Base-by-base conservation (phyloP, 2,113 vertebrate species). In the Ploceus nigricollis region DNA sequence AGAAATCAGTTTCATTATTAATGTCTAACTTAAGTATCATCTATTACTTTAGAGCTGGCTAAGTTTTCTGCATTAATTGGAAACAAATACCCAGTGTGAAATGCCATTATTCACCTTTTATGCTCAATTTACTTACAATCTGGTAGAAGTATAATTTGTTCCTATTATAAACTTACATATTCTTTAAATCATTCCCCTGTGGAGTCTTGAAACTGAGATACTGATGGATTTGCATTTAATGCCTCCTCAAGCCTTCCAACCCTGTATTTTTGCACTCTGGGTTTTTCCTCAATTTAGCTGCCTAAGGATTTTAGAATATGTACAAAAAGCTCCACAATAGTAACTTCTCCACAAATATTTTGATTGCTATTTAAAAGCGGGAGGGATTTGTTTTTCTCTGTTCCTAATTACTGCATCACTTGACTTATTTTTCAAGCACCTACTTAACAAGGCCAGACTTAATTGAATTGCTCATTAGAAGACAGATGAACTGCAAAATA, bases 391-490 rank as follows among this genome's bases (percentile, higher is more conserved):
- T 44, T 94, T 84, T 95, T 72, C 81, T 75, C 10, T 51, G 70
- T 89, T 94, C 18, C 2, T 89, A 96, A 93, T 96, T 90, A 81
- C 56, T 78, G 24, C 80, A 95, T 89, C 65, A 92, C 39, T 95
- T 96, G 76, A 94, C 37, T 97, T 95, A 60, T 92, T 94, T 97
- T 93, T 97, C 70, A 94, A 94, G 90, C 68, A 89, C 20, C 89
- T 69, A 68, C 86, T 40, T 94, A 85, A 93, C 87, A 95, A 96
- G 77, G 58, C 75, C 93, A 93, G 30, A 71, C 8, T 95, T 97
- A 97, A 94, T 95, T 95, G 93, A 97, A 97, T 87, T 78, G 75
- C 79, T 84, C 86, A 97, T 96, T 96, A 96, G 75, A 57, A 95
- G 87, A 63, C 48, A 96, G 65, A 20, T 87, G 81, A 94, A 93